Evolutionary conservation across 2,888 invertebrate species (phyloP).

Genomic region (Polietes domitor): DNA sequence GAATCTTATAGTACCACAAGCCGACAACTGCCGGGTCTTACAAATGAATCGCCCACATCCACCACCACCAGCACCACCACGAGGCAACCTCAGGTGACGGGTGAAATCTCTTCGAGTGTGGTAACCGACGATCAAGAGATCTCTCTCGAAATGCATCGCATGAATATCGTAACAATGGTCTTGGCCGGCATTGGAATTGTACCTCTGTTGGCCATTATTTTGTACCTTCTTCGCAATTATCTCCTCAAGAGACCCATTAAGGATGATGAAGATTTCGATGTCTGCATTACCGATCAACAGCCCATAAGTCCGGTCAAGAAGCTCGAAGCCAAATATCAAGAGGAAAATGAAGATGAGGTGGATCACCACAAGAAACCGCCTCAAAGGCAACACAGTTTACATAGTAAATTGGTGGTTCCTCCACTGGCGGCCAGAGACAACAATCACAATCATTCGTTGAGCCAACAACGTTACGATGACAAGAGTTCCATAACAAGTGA

Average conservation of each 20-base stretch:
- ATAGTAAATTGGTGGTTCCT: slow-evolving; percentile 54
- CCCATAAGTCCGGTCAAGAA: slow-evolving; percentile 81
- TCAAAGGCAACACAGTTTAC: slow-evolving; percentile 55
- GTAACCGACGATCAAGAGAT: slow-evolving; percentile 81
- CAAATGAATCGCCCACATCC: too few relatives aligned
- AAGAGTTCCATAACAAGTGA: slow-evolving; percentile 77
- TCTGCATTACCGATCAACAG: slow-evolving; percentile 83
- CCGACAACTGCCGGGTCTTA: too few relatives aligned
- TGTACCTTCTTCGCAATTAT: slow-evolving; percentile 83
- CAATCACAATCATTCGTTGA: slow-evolving; percentile 61
- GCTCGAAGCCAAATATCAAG: slow-evolving; percentile 73
- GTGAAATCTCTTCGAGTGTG: slow-evolving; percentile 73
- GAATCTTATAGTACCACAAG: slow-evolving; percentile 40
- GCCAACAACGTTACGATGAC: slow-evolving; percentile 73
- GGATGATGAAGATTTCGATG: slow-evolving; percentile 83
- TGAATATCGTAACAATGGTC: slow-evolving; percentile 84
- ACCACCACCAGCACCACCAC: slow-evolving; percentile 23
- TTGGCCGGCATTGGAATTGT: slow-evolving; percentile 84
- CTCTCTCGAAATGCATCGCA: slow-evolving; percentile 83
- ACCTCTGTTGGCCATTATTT: slow-evolving; percentile 83
- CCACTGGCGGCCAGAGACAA: slow-evolving; percentile 51
- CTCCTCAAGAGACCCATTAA: slow-evolving; percentile 81
- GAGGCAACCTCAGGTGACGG: slow-evolving; percentile 47
- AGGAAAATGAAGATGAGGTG: slow-evolving; percentile 72
- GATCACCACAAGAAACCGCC: slow-evolving; percentile 69